Evolutionary conservation across 2,797 vertebrate genomes (phyloP).

Genomic region (Smutsia gigantea): DNA sequence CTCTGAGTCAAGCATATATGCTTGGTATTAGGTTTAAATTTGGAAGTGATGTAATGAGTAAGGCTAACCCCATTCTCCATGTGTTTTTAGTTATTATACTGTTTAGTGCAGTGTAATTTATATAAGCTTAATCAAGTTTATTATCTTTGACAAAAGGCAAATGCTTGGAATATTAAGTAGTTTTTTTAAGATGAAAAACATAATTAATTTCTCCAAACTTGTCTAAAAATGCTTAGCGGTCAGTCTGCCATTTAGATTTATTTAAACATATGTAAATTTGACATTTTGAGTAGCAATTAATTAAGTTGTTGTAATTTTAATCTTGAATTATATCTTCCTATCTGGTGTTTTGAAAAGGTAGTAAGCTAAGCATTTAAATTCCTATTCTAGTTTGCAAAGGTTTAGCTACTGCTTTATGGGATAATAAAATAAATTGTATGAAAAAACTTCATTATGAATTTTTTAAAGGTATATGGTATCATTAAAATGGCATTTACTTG

Average conservation of each 20-base stretch:
- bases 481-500: constrained; percentile 65
- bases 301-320: constrained; percentile 83
- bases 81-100: constrained; percentile 83
- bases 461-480: constrained; percentile 78
- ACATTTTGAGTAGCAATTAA: constrained; percentile 85
- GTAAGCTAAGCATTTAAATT: constrained; percentile 80
- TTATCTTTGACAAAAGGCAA: constrained; percentile 86
- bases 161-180: constrained; percentile 84
- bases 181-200: constrained; percentile 76
- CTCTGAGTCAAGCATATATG: constrained; percentile 37
- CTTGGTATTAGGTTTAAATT: constrained; percentile 74
- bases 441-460: constrained; percentile 81
- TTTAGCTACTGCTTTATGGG: constrained; percentile 77
- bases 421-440: constrained; percentile 80
- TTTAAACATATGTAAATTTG: constrained; percentile 87
- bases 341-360: constrained; percentile 75
- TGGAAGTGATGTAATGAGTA: constrained; percentile 70
- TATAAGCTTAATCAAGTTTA: constrained; percentile 87
- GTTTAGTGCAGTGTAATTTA: constrained; percentile 85
- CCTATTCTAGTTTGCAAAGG: constrained; percentile 82
- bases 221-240: constrained; percentile 86
- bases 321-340: constrained; percentile 79
- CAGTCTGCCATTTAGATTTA: constrained; percentile 84
- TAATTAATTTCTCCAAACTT: constrained; percentile 85
- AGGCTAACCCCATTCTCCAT: constrained; percentile 75